A percentile compares a stretch with the other conserved stretches of the same genome.
Evolutionary conservation across 2,113 vertebrate genomes (phyloP).

Genomic region (Cisticola juncidis): DNA sequence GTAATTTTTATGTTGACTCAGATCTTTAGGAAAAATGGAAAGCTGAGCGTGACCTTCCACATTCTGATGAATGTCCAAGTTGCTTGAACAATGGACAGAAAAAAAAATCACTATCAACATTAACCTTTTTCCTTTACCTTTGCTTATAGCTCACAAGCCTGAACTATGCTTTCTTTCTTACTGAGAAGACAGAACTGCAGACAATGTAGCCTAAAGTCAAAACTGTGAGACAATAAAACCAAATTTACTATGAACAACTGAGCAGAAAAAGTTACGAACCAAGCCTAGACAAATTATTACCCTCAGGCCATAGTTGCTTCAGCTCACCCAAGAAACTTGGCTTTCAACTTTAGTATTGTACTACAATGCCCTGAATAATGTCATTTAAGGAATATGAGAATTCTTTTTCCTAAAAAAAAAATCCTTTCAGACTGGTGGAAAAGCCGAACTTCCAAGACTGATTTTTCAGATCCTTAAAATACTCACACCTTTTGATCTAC

Average conservation of each 20-base stretch:
- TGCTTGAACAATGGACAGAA: not conserved
- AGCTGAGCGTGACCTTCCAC: not conserved
- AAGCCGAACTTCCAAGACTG: not conserved
- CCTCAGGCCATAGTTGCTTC: not conserved
- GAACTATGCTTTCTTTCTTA: not conserved
- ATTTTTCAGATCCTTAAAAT: not conserved
- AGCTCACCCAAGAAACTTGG: not conserved
- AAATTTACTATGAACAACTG: not conserved
- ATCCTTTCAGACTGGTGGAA: not conserved
- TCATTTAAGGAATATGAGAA: not conserved
- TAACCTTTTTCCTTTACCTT: not conserved
- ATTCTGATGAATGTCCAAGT: not conserved
- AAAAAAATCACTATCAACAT: not conserved
- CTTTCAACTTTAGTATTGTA: not conserved
- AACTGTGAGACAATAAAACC: not conserved
- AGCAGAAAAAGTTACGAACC: not conserved
- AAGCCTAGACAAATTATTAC: not conserved
- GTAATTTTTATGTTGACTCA: not conserved
- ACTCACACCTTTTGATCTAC: not conserved
- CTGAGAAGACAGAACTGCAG: not conserved
- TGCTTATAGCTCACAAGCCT: not conserved
- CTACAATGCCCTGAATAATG: not conserved
- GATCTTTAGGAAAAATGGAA: not conserved
- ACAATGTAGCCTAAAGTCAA: not conserved
- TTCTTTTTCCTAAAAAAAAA: not conserved